Evolutionary conservation across 2,888 invertebrate genomes (phyloP), one percentile per base, ranked within the genome.

Genomic region (Minunthozetes semirufus): DNA sequence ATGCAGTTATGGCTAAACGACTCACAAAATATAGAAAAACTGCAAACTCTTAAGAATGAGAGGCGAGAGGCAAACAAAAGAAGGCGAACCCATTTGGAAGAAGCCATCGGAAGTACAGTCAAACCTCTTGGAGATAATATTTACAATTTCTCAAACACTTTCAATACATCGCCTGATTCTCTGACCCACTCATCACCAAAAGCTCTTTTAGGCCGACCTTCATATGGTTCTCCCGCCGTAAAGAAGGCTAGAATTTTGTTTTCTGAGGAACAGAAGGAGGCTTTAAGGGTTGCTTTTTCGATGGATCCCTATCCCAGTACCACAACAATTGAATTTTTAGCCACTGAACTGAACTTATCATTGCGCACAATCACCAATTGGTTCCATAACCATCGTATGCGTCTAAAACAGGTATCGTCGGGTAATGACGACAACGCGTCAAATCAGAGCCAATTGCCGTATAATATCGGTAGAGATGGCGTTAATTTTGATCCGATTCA

Each of bases 321-420:
- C 81, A 91, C 92, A 29, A 94, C 95, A 76, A 95, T 98, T 79
- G 97, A 98, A 83, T 94, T 94, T 82, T 87, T 99, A 76, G 95
- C 97, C 42, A 88, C 89, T 42, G 95, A 96, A 83, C 85, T 99
- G 75, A 91, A 90, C 11, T 86, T 99, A 56, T 93, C 94, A 8
- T 91, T 95, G 72, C 88, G 98, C 79, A 98, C 98, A 74, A 97
- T 99, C 81, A 96, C 96, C 77, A 99, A 99, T 84, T 99, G 99
- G 99, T 99, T 99, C 87, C 98, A 99, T 87, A 99, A 99, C 83
- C 97, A 99, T 83, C 89, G 99, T 80, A 99, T 99, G 94, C 88
- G 99, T 78, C 88, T 95, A 82, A 97, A 97, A 84, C 93, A 93
- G 82, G 59, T 76, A 9, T 56, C 68, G 25, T 71, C 25, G 11